These are phyloP conservation scores for Acronicta psi DNA, from an alignment of 2,888 invertebrate species.

Conservation along the genomic window DNA sequence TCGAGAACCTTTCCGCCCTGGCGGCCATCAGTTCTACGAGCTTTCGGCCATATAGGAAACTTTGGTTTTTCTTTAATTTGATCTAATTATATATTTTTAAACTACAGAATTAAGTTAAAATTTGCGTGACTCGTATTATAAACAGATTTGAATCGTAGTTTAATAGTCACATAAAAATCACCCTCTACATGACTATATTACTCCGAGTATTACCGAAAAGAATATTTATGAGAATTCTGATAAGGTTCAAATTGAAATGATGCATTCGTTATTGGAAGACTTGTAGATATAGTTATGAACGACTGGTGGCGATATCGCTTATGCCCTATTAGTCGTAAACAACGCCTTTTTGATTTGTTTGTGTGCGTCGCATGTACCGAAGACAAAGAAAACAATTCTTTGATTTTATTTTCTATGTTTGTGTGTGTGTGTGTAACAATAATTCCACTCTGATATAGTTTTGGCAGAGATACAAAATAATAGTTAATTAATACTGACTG, in stretches of 20 bases:
- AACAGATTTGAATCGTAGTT: constrained; percentile 1
- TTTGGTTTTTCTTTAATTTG: neutral
- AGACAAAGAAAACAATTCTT: constrained; percentile 8
- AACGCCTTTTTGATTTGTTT: constrained; percentile 36
- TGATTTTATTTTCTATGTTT: neutral
- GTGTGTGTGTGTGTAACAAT: neutral
- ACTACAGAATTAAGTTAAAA: neutral
- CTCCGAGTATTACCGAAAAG: neutral
- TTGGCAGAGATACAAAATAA: no score
- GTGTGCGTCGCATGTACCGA: constrained; percentile 9
- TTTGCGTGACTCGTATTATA: neutral
- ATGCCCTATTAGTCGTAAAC: constrained; percentile 50
- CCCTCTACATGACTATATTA: constrained; percentile 27
- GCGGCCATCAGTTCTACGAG: no score
- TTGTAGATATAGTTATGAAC: constrained; percentile 19
- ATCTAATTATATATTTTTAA: neutral
- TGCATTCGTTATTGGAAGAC: neutral
- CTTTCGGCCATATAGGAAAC: no score
- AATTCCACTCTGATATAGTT: no score
- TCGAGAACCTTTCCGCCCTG: no score
- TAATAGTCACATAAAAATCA: constrained; percentile 10
- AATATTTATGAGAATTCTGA: neutral
- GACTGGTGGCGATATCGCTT: constrained; percentile 57
- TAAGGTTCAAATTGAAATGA: constrained; percentile 1
- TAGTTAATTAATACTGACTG: no score